Base-by-base conservation (phyloP, 1,140 invertebrate species). In the Apolygus lucorum region DNA sequence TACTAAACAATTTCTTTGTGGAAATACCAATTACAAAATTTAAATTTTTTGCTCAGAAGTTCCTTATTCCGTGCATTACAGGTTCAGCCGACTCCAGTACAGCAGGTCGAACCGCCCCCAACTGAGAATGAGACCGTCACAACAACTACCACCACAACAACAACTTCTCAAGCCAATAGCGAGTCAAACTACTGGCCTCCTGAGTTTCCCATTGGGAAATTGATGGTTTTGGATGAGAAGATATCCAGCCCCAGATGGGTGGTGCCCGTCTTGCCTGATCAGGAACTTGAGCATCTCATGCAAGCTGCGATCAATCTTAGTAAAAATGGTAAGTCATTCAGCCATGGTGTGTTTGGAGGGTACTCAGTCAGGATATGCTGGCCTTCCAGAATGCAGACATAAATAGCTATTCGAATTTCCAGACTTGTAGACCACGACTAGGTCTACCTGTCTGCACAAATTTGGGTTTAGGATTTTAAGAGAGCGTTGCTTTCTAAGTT, bases 241-340 rank as follows among this genome's bases (percentile, higher is more conserved):
- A 96, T 98, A 78, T 90, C 89, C 71, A 90, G 87, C 82, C 88
- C 94, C 71, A 85, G 95, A 76, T 98, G 96, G 96, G 93, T 98
- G 66, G 95, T 98, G 24, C 96, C 95, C 52, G 95, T 99, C 42
- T 82, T 98, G 75, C 95, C 95, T 2, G 93, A 96, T 76, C 94
- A 96, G 81, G 95, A 98, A 80, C 82, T 98, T 75, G 95, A 98
- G 82, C 87, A 91, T 75, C 84, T 98, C 64, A 81, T 98, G 64
- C 87, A 93, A 80, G 92, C 92, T 72, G 88, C 93, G 68, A 95
- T 96, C 73, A 88, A 93, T 75, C 83, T 95, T 66, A 89, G 90
- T 75, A 86, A 84, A 80, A 87, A 86, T 81, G 89, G 90, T 88
- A 82, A 76, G 70, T n/a, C n/a, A n/a, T n/a, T n/a, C n/a, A n/a